Base-by-base conservation (phyloP, 1,140 invertebrate genomes). In the Solenopsis invicta region DNA sequence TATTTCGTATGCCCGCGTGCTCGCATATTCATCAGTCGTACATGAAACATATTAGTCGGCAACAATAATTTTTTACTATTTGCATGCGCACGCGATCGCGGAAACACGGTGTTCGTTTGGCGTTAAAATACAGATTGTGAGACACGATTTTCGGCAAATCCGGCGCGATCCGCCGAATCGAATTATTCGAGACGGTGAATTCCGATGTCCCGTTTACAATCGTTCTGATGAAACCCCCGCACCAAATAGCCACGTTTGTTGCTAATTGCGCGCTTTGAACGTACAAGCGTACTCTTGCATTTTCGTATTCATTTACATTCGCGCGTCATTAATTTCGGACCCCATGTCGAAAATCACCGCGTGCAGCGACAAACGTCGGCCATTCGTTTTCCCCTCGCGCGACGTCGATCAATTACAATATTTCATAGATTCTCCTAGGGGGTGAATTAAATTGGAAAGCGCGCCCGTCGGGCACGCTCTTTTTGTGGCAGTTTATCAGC, bases 101-200 rank as follows among this genome's bases (percentile, higher is more conserved):
- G 8, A 54, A 37, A 21, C 10, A 56, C n/a, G 41, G 29, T 37
- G 16, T 52, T 13, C 50, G 37, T 24, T 75, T 16, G 64, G 64
- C 69, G 80, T 84, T 75, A 62, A 84, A 84, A 75, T 62, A 62
- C 69, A 74, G 50, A 74, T 72, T 29, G 54, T 61, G 69, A 84
- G 45, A 84, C 41, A 5, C 64, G 54, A 24, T 16, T 81, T 81
- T 81, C 54, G 29, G 24, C 52, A 59, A 59, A 61, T 74, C 74
- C 37, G 66, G 41, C 16, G 21, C 45, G 69, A 84, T 59, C 41
- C 54, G 69, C 2, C 66, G 37, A 84, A 74, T 84, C 56, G 54
- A 75, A 84, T 84, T 84, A 84, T 84, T 45, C 69, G 69, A 84
- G 80, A 84, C 69, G 80, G 24, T 75, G 69, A 84, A 84, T 74